Conservation (phyloP, 2,797 vertebrate genomes). For the Morelia viridis region DNA sequence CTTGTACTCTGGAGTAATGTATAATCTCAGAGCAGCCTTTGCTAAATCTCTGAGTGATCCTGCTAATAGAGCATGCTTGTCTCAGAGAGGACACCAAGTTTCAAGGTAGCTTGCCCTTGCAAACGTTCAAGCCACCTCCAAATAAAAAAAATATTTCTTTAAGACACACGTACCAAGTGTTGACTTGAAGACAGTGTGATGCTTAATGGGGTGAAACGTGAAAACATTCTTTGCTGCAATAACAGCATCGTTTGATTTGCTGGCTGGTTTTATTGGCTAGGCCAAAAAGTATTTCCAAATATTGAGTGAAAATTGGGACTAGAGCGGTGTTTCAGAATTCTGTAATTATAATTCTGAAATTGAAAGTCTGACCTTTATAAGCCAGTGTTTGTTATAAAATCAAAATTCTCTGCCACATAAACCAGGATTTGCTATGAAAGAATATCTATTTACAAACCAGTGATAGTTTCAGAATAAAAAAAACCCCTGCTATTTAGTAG, state of each 20-base stretch:
- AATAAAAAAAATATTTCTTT: neutral
- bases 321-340: neutral
- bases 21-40: neutral
- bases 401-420: neutral
- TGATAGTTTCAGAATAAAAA: neutral
- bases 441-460: neutral
- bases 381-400: neutral
- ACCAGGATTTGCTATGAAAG: neutral
- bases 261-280: neutral
- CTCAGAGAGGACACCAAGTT: neutral
- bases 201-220: neutral
- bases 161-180: neutral
- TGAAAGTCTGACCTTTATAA: neutral
- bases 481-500: neutral
- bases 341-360: neutral
- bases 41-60: neutral
- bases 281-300: neutral
- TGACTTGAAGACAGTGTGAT: neutral
- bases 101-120: neutral
- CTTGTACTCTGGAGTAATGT: neutral
- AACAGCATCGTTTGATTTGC: neutral
- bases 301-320: neutral
- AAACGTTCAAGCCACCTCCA: neutral
- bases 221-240: neutral
- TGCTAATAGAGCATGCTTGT: neutral